Evolutionary conservation across 1,140 invertebrate genomes (phyloP).

Genomic region (Ceratina calcarata): DNA sequence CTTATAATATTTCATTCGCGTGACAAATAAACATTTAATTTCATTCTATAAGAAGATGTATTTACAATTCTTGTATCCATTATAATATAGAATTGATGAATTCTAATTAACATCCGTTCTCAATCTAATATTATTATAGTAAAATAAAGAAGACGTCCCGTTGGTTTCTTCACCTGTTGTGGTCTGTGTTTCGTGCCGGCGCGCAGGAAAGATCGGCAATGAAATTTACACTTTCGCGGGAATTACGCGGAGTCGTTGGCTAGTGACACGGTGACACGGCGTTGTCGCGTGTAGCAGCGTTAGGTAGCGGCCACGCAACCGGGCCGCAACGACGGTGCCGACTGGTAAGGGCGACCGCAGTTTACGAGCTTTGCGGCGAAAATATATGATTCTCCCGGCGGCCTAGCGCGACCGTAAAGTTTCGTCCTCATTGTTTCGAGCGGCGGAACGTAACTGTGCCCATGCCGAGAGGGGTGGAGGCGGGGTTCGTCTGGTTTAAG

Average conservation of each 20-base stretch:
- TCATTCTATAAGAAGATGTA: too few relatives aligned
- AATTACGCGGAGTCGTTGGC: conserved; percentile 14
- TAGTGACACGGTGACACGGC: conserved; percentile 54
- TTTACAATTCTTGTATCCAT: too few relatives aligned
- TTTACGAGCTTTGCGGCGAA: conserved; percentile 74
- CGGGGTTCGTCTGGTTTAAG: conserved; percentile 57
- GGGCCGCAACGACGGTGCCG: conserved; percentile 47
- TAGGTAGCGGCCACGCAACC: conserved; percentile 12
- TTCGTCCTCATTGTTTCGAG: conserved; percentile 76
- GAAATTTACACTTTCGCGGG: conserved; percentile 17
- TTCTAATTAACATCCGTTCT: too few relatives aligned
- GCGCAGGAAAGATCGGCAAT: neutral
- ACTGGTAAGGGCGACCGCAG: conserved; percentile 66
- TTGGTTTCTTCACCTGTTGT: neutral
- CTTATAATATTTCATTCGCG: too few relatives aligned
- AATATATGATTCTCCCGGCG: conserved; percentile 72
- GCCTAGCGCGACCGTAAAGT: conserved; percentile 72
- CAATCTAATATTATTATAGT: too few relatives aligned
- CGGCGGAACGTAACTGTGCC: conserved; percentile 61
- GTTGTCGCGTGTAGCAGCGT: conserved; percentile 36
- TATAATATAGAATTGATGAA: too few relatives aligned
- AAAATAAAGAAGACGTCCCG: neutral
- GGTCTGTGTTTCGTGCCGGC: neutral
- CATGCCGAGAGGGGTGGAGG: neutral
- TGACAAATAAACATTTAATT: too few relatives aligned